phyloP scores from a whole-genome alignment of 1,140 invertebrate genomes.

The Pseudomyrmex gracilis region DNA sequence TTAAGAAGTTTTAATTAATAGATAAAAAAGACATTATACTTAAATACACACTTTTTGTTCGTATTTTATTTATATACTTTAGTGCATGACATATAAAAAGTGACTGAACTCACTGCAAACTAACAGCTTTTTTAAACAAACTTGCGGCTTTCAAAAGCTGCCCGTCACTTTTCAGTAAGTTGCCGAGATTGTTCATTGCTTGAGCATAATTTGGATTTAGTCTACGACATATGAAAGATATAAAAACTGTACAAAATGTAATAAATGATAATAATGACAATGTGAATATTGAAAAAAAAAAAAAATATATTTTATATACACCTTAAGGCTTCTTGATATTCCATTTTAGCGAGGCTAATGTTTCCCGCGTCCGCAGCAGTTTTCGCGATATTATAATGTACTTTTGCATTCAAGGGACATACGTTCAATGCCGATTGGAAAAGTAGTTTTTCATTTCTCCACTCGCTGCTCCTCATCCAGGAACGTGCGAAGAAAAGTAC shows the following conservation, averaged over 20 bases:
- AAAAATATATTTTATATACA: conserved; percentile 78
- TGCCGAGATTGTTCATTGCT: conserved; percentile 98
- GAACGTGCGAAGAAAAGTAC: conserved; percentile 88
- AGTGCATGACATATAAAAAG: too few species aligned
- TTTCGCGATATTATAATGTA: conserved; percentile 98
- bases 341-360: conserved; percentile 88
- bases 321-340: conserved; percentile 93
- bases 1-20: conserved; percentile 8
- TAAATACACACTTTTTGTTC: not conserved
- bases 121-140: conserved; percentile 91
- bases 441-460: conserved; percentile 91
- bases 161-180: conserved; percentile 93
- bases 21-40: not conserved
- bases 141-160: conserved; percentile 91
- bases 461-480: conserved; percentile 91
- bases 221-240: conserved; percentile 83
- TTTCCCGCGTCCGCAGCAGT: conserved; percentile 92
- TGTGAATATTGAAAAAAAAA: conserved; percentile 11
- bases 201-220: conserved; percentile 97
- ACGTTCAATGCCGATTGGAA: conserved; percentile 91
- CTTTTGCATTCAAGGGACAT: conserved; percentile 96
- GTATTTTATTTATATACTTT: not conserved
- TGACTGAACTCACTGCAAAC: conserved; percentile 87
- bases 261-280: too few species aligned
- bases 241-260: not conserved